A percentile compares a stretch with the other conserved stretches of the same genome.
These are phyloP conservation scores for Capreolus pygargus DNA, from an alignment of 2,113 vertebrate species.

Conservation along the genomic window DNA sequence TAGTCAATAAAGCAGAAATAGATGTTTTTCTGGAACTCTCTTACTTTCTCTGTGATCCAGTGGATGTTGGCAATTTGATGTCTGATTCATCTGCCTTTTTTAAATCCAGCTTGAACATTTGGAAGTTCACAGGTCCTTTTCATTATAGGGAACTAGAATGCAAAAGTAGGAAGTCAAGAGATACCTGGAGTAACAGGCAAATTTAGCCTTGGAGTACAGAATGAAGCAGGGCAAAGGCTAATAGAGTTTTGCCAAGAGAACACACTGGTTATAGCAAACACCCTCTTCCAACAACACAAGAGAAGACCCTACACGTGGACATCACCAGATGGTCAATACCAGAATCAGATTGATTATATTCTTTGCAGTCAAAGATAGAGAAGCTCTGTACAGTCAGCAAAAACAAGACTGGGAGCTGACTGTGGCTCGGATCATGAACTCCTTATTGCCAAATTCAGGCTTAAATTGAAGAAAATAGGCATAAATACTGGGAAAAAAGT, in stretches of 20 bases:
- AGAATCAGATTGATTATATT: neutral
- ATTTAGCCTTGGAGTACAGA: neutral
- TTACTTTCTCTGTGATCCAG: neutral
- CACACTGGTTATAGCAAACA: neutral
- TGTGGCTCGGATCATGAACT: neutral
- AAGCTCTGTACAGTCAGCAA: neutral
- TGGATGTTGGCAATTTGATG: neutral
- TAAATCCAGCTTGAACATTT: neutral
- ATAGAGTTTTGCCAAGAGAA: neutral
- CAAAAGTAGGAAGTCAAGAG: neutral
- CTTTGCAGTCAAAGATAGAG: neutral
- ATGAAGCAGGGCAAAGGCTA: neutral
- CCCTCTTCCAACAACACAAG: neutral
- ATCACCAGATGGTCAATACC: neutral
- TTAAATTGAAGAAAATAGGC: neutral
- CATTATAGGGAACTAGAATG: neutral
- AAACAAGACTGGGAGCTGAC: neutral
- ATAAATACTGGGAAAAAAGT: neutral
- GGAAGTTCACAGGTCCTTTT: neutral
- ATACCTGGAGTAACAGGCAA: neutral
- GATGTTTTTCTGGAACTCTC: neutral
- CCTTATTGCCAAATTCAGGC: neutral
- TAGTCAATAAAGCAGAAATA: neutral
- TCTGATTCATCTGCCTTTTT: neutral
- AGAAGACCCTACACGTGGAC: neutral